phyloP scores from a whole-genome alignment of 2,888 invertebrate genomes.

The Sphaeridia pumilis region DNA sequence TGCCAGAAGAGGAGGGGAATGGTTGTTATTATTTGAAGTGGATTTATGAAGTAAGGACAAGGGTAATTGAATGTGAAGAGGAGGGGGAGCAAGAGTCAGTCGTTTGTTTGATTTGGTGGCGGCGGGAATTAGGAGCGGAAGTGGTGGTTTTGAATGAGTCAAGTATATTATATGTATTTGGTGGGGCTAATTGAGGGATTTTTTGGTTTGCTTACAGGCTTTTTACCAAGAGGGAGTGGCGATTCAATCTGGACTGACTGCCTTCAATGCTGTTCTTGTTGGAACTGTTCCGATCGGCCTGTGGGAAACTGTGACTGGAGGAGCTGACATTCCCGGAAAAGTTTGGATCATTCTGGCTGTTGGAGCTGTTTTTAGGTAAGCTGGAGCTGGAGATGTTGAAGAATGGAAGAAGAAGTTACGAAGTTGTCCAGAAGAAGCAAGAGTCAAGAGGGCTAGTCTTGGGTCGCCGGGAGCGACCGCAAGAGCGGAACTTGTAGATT shows the following conservation, averaged over 20 bases:
- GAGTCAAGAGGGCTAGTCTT: neutral
- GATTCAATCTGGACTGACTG: slow-evolving; percentile 32
- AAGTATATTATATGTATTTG: neutral
- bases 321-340: slow-evolving; percentile 18
- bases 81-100: too few relatives aligned
- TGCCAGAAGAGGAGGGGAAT: too few relatives aligned
- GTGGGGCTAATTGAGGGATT: too few relatives aligned
- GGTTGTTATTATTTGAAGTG: too few relatives aligned
- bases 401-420: neutral
- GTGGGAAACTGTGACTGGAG: slow-evolving; percentile 36
- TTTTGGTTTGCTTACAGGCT: slow-evolving; percentile 18
- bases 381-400: neutral
- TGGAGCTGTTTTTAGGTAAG: slow-evolving; percentile 33
- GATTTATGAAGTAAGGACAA: too few relatives aligned
- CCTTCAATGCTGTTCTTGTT: slow-evolving; percentile 37
- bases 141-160: too few relatives aligned
- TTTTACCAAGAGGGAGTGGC: slow-evolving; percentile 20
- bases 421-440: neutral
- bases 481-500: too few relatives aligned
- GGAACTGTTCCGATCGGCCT: slow-evolving; percentile 36
- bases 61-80: too few relatives aligned
- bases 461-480: neutral
- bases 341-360: slow-evolving; percentile 33
- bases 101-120: too few relatives aligned
- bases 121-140: too few relatives aligned